Evolutionary conservation across 2,113 vertebrate species (phyloP).

Genomic region (Sinosuthora webbiana): DNA sequence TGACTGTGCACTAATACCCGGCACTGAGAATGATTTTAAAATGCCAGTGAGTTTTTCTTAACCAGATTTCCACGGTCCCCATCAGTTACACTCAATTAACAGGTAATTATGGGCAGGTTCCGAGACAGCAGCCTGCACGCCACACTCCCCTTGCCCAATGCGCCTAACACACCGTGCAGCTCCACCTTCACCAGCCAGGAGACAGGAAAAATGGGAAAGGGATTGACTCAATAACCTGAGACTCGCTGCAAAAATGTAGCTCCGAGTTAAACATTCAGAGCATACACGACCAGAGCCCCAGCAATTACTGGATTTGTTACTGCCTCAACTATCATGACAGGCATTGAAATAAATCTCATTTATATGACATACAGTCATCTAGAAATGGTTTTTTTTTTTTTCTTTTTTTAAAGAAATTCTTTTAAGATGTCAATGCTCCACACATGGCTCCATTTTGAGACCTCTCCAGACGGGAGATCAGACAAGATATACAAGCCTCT

Average conservation of each 20-base stretch:
- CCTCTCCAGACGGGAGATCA: constrained; percentile 46
- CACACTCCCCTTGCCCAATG: not conserved
- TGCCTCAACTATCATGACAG: constrained; percentile 32
- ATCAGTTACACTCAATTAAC: not conserved
- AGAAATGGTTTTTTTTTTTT: not conserved
- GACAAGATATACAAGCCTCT: constrained; percentile 36
- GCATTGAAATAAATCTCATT: constrained; percentile 51
- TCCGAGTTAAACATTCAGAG: not conserved
- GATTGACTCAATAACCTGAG: not conserved
- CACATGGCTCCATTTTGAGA: constrained; percentile 7
- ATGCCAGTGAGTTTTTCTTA: not conserved
- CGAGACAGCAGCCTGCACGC: not conserved
- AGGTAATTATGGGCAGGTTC: not conserved
- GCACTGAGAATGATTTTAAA: not conserved
- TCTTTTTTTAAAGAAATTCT: not conserved
- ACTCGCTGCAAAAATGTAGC: not conserved
- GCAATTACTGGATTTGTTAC: constrained; percentile 23
- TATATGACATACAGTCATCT: not conserved
- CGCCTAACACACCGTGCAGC: not conserved
- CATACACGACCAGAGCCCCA: not conserved
- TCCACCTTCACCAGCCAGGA: not conserved
- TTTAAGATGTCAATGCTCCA: not conserved
- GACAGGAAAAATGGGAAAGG: not conserved
- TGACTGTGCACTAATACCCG: not conserved
- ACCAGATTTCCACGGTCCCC: not conserved